Evolutionary conservation across 2,888 invertebrate species (phyloP), one percentile per base, ranked within the genome.

Genomic region (Rhingia rostrata): DNA sequence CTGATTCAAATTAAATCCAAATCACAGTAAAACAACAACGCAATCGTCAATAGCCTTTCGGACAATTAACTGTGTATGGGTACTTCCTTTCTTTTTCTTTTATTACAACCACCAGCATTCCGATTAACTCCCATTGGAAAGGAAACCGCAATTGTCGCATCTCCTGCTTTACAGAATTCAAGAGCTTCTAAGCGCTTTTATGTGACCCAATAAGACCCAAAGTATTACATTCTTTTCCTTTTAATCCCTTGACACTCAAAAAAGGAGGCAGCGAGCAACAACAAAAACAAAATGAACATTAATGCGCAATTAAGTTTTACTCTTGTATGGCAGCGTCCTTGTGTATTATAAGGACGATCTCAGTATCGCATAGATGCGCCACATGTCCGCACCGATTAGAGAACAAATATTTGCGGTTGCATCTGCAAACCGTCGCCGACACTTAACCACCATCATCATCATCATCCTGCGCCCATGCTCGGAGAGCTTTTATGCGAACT

Each of bases 341-440:
- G 72, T 61, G 9, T 22, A 22, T 22, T 22, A 22, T 22, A 37
- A 32, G 61, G 61, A 6, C 14, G 56, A 56, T 51, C 54, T 63
- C 64, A 10, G 30, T 14, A 45, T 64, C 74, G 39, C 64, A 63
- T 37, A 43, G 53, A 53, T 56, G 70, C 58, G 60, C 80, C 69
- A 70, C 66, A 84, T 84, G 75, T 72, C 69, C 74, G 70, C 74
- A 75, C 60, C 53, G 84, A 70, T 80, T 79, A 79, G 60, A 69
- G 49, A 10, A 61, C 80, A 84, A 84, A 84, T 80, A 80, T 84
- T 84, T 84, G 80, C 41, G 84, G 74, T 43, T 47, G 72, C 74
- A 70, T 84, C 66, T 74, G 74, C 53, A 70, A 51, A n/a, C 69
- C 64, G 64, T 77, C 72, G 30, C 4, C 77, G 32, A 47, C 47